Conservation (phyloP, 2,888 invertebrate genomes). For the Leucophora obtusa region DNA sequence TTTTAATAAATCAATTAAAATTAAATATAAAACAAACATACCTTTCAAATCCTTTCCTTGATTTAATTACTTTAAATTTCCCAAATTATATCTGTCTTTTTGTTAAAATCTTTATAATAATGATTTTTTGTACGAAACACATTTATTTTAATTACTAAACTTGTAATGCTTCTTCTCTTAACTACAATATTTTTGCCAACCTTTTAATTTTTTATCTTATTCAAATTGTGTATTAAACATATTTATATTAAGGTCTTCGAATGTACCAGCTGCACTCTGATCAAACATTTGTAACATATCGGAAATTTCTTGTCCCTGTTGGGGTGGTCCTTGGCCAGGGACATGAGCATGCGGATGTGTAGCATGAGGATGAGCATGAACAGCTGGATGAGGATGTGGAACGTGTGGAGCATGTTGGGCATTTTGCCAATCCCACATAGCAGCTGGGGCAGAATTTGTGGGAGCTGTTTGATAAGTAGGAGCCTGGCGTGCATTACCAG, state of each 20-base stretch:
- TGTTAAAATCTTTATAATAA: too few species aligned
- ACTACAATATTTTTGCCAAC: too few species aligned
- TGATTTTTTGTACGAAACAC: too few species aligned
- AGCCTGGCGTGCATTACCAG: slow-evolving; percentile 81
- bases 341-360: slow-evolving; percentile 76
- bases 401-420: slow-evolving; percentile 79
- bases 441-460: slow-evolving; percentile 77
- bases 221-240: slow-evolving; percentile 93
- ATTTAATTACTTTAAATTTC: too few species aligned
- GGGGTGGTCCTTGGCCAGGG: slow-evolving; percentile 79
- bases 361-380: slow-evolving; percentile 71
- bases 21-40: too few species aligned
- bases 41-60: too few species aligned
- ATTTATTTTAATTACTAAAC: too few species aligned
- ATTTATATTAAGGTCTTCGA: slow-evolving; percentile 92
- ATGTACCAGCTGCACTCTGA: slow-evolving; percentile 88
- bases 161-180: too few species aligned
- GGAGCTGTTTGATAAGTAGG: slow-evolving; percentile 79
- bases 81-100: too few species aligned
- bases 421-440: slow-evolving; percentile 89
- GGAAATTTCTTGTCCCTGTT: slow-evolving; percentile 89
- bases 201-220: slow-evolving; percentile 74
- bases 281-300: slow-evolving; percentile 96
- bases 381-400: slow-evolving; percentile 74
- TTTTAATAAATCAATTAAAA: too few species aligned